Percentiles rank a stretch among this genome's conserved stretches.
phyloP scores from a whole-genome alignment of 2,113 vertebrate species.

The human region DNA sequence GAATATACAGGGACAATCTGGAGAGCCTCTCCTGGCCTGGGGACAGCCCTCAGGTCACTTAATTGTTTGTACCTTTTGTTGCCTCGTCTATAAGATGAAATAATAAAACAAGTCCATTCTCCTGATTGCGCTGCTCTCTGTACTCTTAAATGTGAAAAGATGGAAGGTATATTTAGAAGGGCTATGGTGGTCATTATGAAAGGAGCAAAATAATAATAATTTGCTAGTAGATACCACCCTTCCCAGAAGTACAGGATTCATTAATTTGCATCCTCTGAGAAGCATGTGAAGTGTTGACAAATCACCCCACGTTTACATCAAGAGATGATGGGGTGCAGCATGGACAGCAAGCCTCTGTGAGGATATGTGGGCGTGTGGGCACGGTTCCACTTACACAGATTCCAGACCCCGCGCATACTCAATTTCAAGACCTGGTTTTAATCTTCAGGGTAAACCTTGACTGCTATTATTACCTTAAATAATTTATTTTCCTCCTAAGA shows the following conservation, averaged over 20 bases:
- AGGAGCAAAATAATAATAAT: fast-evolving
- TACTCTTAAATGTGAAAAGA: background rate
- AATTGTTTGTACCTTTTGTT: background rate
- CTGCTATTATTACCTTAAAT: background rate
- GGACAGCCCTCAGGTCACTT: background rate
- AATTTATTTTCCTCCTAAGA: slow-evolving; percentile 7
- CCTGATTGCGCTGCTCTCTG: background rate
- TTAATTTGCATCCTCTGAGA: background rate
- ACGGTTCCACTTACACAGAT: fast-evolving
- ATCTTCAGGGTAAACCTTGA: background rate
- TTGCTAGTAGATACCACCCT: background rate
- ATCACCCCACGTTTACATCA: fast-evolving
- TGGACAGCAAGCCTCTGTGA: background rate
- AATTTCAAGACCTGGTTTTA: background rate
- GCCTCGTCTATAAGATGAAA: background rate
- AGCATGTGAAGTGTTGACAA: fast-evolving
- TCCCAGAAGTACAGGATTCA: background rate
- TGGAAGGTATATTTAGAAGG: background rate
- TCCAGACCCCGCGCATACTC: fast-evolving
- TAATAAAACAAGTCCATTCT: too few relatives aligned
- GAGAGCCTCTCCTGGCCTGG: background rate
- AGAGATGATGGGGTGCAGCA: fast-evolving
- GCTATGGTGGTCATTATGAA: fast-evolving
- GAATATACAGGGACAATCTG: fast-evolving
- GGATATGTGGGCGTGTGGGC: fast-evolving